Conservation (phyloP, 2,113 vertebrate species). For the Naja naja region DNA sequence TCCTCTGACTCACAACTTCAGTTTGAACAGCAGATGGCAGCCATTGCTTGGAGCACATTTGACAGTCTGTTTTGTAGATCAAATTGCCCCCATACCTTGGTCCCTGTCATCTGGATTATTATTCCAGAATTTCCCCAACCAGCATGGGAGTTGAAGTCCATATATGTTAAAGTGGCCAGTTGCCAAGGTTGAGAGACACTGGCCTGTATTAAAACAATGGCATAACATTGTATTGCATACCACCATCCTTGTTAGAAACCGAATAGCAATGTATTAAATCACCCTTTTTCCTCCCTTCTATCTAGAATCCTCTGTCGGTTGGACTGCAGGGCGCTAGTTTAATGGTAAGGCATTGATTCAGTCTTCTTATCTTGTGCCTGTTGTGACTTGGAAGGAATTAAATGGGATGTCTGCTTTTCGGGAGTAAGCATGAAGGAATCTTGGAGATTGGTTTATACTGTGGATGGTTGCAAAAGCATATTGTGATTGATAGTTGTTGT, state of each 20-base stretch:
- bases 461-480: background rate
- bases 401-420: background rate
- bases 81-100: background rate
- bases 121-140: background rate
- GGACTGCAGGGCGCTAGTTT: constrained; percentile 85
- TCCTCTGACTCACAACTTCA: background rate
- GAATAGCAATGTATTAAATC: background rate
- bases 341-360: constrained; percentile 66
- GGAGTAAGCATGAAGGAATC: background rate
- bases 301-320: constrained; percentile 84
- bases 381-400: background rate
- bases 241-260: background rate
- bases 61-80: background rate
- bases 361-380: accelerated
- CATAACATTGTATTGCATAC: background rate
- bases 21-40: background rate
- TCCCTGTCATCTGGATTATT: background rate
- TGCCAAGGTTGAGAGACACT: background rate
- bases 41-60: background rate
- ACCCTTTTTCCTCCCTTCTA: background rate
- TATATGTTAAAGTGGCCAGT: background rate
- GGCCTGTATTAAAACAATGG: background rate
- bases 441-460: background rate
- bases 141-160: background rate
- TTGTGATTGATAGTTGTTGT: background rate